Conservation (phyloP, 2,113 vertebrate species). For the Xyliphius kryptos region DNA sequence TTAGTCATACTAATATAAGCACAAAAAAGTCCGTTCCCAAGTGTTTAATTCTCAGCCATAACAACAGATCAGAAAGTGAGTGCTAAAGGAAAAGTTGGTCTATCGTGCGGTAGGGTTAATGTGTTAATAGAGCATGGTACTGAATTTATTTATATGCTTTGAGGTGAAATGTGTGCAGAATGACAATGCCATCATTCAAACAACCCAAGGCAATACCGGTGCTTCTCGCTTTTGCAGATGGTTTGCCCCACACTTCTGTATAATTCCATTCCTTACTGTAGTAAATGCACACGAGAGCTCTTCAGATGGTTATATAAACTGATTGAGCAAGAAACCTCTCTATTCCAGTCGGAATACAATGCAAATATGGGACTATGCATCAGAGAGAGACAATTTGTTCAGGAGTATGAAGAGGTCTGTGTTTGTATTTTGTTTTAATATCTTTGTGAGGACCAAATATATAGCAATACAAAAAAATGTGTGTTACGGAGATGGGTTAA, state of each 20-base stretch:
- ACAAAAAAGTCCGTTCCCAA: not conserved
- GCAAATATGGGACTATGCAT: slow-evolving; percentile 50
- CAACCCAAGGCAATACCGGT: slow-evolving; percentile 45
- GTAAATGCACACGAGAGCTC: slow-evolving; percentile 46
- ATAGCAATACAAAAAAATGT: too few species aligned
- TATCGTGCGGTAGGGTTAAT: slow-evolving; percentile 39
- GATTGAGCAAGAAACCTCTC: slow-evolving; percentile 56
- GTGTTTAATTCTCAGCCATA: slow-evolving; percentile 6
- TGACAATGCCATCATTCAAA: slow-evolving; percentile 51
- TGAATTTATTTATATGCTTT: slow-evolving; percentile 50
- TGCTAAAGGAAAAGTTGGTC: not conserved
- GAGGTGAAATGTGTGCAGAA: slow-evolving; percentile 46
- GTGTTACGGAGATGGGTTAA: too few species aligned
- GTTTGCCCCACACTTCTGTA: slow-evolving; percentile 54
- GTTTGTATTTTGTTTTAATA: too few species aligned
- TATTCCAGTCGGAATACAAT: slow-evolving; percentile 48
- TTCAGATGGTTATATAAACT: slow-evolving; percentile 59
- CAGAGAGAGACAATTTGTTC: slow-evolving; percentile 60
- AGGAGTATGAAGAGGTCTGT: slow-evolving; percentile 42
- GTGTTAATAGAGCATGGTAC: slow-evolving; percentile 54
- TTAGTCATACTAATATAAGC: slow-evolving; percentile 7
- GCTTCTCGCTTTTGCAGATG: slow-evolving; percentile 43
- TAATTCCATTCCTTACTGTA: slow-evolving; percentile 51
- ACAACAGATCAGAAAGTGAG: slow-evolving; percentile 13
- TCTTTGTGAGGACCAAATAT: too few species aligned